A percentile compares a stretch with the other conserved stretches of the same genome.
These are phyloP conservation scores for Pycnonotus jocosus DNA, from an alignment of 2,113 vertebrate genomes.

Conservation along the genomic window DNA sequence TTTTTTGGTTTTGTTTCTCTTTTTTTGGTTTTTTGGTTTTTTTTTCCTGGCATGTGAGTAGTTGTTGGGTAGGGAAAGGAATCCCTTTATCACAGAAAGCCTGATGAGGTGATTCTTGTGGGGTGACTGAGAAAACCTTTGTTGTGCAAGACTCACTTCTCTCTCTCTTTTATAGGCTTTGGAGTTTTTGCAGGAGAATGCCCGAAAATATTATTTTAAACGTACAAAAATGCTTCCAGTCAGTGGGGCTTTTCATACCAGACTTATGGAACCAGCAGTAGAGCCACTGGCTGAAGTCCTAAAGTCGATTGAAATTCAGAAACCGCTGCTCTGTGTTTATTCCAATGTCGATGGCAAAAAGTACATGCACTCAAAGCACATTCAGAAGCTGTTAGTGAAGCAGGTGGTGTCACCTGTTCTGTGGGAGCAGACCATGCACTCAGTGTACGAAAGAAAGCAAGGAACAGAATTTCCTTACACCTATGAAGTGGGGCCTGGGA, in stretches of 20 bases:
- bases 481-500: slow-evolving; percentile 87
- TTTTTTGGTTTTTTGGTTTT: background rate
- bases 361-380: slow-evolving; percentile 77
- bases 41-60: background rate
- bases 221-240: slow-evolving; percentile 81
- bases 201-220: slow-evolving; percentile 72
- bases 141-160: background rate
- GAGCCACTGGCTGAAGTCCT: slow-evolving; percentile 79
- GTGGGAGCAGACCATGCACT: slow-evolving; percentile 95
- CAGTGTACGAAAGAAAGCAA: slow-evolving; percentile 79
- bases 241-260: slow-evolving; percentile 90
- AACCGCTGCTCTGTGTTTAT: slow-evolving; percentile 82
- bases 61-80: background rate
- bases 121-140: background rate
- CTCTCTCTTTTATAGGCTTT: slow-evolving; percentile 77
- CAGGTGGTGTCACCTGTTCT: slow-evolving; percentile 88
- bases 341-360: slow-evolving; percentile 84
- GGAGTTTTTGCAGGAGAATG: slow-evolving; percentile 85
- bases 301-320: slow-evolving; percentile 72
- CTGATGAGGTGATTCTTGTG: background rate
- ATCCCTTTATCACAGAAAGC: background rate
- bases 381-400: slow-evolving; percentile 77
- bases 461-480: slow-evolving; percentile 84
- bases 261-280: slow-evolving; percentile 82
- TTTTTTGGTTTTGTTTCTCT: background rate